Evolutionary conservation across 1,140 invertebrate genomes (phyloP), one percentile per base, ranked within the genome.

Genomic region (Ectropis grisescens): DNA sequence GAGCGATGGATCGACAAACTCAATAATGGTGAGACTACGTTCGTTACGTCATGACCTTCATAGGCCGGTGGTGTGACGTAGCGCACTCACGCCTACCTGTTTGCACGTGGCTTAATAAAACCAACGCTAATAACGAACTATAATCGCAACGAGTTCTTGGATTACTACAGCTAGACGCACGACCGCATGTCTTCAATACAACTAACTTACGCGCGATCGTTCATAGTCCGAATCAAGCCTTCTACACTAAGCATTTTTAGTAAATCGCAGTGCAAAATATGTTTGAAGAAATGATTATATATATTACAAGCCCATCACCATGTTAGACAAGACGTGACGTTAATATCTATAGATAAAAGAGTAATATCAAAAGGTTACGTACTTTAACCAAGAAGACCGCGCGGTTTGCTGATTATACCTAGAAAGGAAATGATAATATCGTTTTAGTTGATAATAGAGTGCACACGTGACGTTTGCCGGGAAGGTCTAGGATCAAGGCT

Each of bases 341-440:
- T n/a, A n/a, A n/a, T n/a, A n/a, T n/a, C 37, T 44, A 29, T 38
- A 55, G 38, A 44, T 36, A 27, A 54, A 50, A 50, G 45, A 54
- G 56, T 38, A 47, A 51, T 22, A 22, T 5, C 10, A 56, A 58
- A 55, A 25, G 35, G 44, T 67, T 78, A 78, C 72, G 72, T 78
- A 78, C 72, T 78, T 78, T 50, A 78, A 59, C 65, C 68, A 72
- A 64, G 72, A 64, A 34, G 70, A 55, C 47, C 72, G 67, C 60
- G 62, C 70, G 53, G 68, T 66, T 69, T 75, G 72, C 59, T 78
- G 72, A 65, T 78, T 74, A 78, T 78, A 78, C 72, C 72, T 78
- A 78, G 69, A 78, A 78, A 78, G 65, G 59, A 74, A 78, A 78
- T 58, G 23, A 70, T 52, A 62, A 58, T 46, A 47, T 60, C 58